Conservation (phyloP, 2,888 invertebrate species). For the Scrobipalpa costella region DNA sequence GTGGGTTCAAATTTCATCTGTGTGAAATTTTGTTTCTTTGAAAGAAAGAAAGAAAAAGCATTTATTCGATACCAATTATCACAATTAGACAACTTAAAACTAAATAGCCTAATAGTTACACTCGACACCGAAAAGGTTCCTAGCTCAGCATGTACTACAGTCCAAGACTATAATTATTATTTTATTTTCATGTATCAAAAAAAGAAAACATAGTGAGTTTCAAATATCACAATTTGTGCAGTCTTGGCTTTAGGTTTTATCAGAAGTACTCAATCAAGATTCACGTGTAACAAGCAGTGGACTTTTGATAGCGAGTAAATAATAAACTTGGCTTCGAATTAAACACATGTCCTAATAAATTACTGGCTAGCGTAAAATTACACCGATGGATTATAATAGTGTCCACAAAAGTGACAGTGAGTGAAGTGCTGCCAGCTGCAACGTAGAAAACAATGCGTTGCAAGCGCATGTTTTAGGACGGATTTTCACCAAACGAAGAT, state of each 20-base stretch:
- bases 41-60: too few species aligned
- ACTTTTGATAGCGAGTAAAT: conserved; percentile 11
- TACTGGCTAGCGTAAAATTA: conserved; percentile 10
- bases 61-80: too few species aligned
- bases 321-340: conserved; percentile 22
- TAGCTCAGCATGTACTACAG: too few species aligned
- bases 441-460: not conserved
- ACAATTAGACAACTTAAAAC: too few species aligned
- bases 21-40: too few species aligned
- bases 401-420: conserved; percentile 38
- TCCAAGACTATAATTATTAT: too few species aligned
- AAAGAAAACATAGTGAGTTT: too few species aligned
- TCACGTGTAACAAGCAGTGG: conserved; percentile 10
- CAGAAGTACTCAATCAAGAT: conserved; percentile 2
- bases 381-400: conserved; percentile 34
- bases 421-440: conserved; percentile 37
- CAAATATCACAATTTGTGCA: too few species aligned
- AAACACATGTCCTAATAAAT: conserved; percentile 25
- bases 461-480: not conserved
- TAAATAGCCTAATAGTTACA: too few species aligned
- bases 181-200: too few species aligned
- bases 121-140: too few species aligned
- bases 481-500: not conserved
- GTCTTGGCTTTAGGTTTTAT: not conserved
- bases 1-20: too few species aligned